Evolutionary conservation across 2,797 vertebrate species (phyloP), one percentile per base, ranked within the genome.

Genomic region (Premnoplex brunnescens): DNA sequence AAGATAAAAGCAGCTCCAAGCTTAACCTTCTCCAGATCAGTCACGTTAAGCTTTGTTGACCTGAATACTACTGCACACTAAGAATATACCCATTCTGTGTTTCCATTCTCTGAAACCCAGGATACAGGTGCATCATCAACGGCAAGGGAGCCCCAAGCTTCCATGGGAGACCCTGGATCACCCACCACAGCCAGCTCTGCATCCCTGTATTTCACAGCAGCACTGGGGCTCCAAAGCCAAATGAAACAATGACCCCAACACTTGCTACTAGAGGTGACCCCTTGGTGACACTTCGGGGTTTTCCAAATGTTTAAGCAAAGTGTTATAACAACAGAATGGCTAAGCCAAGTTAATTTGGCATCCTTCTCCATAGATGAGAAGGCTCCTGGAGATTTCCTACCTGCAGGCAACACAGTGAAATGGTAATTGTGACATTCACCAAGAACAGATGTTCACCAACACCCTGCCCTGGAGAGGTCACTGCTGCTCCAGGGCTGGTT

Each of bases 51-150:
- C 51, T 49, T 32, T 60, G 48, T 13, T 14, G 43, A 37, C 41
- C 15, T 0, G 0, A 27, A 56, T 44, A n/a, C 32, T 8, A 1
- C 0, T 5, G 21, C 22, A 12, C 1, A 1, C 15, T 37, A 60
- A 60, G 32, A 34, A 34, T 37, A 7, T 2, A 6, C 19, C 41
- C 22, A 24, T 24, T 18, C 44, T 19, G 0, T 8, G n/a, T 20
- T 54, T 19, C 51, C 51, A n/a, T 3, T 8, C 37, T 13, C 3
- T 28, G 36, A 63, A 41, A 73, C 19, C 12, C 9, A 7, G 20
- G 34, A 59, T 30, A 39, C 0, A 9, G 46, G 2, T 12, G 49
- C 52, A 51, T 5, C 36, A 41, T 4, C 48, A 32, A 6, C 0
- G 10, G 46, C 32, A 55, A 41, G 60, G 62, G 12, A n/a, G 28